Conservation (phyloP, 2,797 vertebrate species). For the Betta splendens region DNA sequence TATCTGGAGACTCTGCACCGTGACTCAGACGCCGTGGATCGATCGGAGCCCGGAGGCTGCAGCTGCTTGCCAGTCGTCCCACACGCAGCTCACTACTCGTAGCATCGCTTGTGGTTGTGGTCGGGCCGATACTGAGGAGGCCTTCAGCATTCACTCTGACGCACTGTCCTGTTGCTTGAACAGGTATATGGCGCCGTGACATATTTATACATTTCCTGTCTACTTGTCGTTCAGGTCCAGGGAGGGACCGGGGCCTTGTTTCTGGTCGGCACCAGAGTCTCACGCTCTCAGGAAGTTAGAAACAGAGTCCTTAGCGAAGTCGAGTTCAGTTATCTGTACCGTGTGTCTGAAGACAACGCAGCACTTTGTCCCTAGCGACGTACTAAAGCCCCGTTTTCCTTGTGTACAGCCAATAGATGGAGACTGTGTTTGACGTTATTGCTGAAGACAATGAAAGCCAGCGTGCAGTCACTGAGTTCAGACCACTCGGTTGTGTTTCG, state of each 20-base stretch:
- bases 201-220: neutral
- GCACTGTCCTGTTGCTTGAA: neutral
- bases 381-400: constrained; percentile 33
- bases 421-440: constrained; percentile 53
- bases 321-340: constrained; percentile 24
- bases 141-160: neutral
- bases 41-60: too few species aligned
- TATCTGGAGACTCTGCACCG: too few species aligned
- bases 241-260: constrained; percentile 19
- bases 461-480: constrained; percentile 41
- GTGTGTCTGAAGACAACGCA: constrained; percentile 57
- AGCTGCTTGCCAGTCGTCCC: too few species aligned
- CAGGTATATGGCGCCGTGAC: neutral
- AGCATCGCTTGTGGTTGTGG: constrained; percentile 3
- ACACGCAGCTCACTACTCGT: too few species aligned
- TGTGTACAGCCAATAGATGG: constrained; percentile 39
- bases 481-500: constrained; percentile 35
- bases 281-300: constrained; percentile 69
- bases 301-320: constrained; percentile 32
- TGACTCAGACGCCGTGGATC: too few species aligned
- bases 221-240: constrained; percentile 12
- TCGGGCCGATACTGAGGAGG: neutral
- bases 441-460: constrained; percentile 76
- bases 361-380: constrained; percentile 69
- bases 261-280: constrained; percentile 46